A percentile compares a stretch with the other conserved stretches of the same genome.
Evolutionary conservation across 2,797 vertebrate genomes (phyloP).

Genomic region (Chrysocyon brachyurus): DNA sequence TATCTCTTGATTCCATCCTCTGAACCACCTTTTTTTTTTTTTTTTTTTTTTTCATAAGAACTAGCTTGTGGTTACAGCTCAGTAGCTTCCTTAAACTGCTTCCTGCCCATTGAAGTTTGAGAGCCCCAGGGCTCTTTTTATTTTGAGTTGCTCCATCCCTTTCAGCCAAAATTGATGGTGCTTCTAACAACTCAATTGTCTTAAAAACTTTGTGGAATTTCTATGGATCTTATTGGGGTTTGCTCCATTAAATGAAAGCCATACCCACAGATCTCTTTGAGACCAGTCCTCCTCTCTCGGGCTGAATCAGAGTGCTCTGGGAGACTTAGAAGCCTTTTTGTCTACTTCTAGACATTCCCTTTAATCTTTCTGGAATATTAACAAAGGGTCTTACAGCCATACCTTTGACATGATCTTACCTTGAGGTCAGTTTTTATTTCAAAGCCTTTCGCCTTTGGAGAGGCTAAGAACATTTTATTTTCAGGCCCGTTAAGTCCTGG

Average conservation of each 20-base stretch:
- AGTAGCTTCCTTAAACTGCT: neutral
- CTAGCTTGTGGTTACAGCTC: neutral
- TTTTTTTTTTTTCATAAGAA: neutral
- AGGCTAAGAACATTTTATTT: constrained; percentile 33
- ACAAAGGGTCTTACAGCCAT: neutral
- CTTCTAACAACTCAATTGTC: neutral
- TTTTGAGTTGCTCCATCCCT: neutral
- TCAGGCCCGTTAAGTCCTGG: constrained; percentile 24
- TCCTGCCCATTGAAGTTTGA: neutral
- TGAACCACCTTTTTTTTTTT: neutral
- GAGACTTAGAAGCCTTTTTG: neutral
- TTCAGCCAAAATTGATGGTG: neutral
- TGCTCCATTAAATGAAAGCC: neutral
- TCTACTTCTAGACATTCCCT: neutral
- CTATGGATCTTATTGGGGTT: neutral
- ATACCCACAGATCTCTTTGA: neutral
- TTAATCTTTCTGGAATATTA: neutral
- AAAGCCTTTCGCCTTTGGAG: neutral
- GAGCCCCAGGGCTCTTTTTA: neutral
- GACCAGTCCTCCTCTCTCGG: neutral
- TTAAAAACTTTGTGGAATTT: neutral
- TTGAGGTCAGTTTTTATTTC: neutral
- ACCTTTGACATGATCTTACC: neutral
- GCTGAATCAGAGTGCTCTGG: neutral
- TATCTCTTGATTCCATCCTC: neutral